Evolutionary conservation across 1,140 invertebrate species (phyloP).

Genomic region (Zelostemma sp.): DNA sequence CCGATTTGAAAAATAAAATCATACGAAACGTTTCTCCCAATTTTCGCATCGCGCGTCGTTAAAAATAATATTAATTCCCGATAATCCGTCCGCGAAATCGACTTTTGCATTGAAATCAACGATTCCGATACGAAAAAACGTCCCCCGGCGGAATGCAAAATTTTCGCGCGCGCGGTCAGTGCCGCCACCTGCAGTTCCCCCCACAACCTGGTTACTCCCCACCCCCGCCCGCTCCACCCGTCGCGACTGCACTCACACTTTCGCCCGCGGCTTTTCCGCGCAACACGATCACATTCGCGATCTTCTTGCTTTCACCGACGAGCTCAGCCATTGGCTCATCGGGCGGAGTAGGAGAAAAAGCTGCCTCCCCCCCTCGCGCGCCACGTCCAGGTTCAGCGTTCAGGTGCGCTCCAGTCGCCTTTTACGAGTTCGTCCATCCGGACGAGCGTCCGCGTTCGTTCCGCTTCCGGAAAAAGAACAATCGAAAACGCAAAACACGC

Average conservation of each 20-base stretch:
- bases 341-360: constrained; percentile 3
- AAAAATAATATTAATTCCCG: too few species aligned
- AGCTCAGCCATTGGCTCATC: background rate
- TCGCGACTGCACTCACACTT: background rate
- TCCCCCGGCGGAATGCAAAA: too few species aligned
- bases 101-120: too few species aligned
- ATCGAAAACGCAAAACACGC: background rate
- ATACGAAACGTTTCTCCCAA: too few species aligned
- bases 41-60: too few species aligned
- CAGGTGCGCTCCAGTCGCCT: constrained; percentile 43
- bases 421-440: constrained; percentile 50
- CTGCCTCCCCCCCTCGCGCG: background rate
- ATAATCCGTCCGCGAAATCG: too few species aligned
- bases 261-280: background rate
- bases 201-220: too few species aligned
- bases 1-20: too few species aligned
- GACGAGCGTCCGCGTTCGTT: constrained; percentile 5
- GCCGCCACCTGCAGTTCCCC: too few species aligned
- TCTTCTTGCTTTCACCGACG: background rate
- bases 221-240: too few species aligned
- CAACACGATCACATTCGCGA: background rate
- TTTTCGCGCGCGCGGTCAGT: too few species aligned
- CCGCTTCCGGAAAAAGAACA: background rate
- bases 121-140: too few species aligned
- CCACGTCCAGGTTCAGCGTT: background rate